These are phyloP conservation scores for Sitta carolinensis DNA, from an alignment of 2,797 vertebrate genomes.

Conservation along the genomic window DNA sequence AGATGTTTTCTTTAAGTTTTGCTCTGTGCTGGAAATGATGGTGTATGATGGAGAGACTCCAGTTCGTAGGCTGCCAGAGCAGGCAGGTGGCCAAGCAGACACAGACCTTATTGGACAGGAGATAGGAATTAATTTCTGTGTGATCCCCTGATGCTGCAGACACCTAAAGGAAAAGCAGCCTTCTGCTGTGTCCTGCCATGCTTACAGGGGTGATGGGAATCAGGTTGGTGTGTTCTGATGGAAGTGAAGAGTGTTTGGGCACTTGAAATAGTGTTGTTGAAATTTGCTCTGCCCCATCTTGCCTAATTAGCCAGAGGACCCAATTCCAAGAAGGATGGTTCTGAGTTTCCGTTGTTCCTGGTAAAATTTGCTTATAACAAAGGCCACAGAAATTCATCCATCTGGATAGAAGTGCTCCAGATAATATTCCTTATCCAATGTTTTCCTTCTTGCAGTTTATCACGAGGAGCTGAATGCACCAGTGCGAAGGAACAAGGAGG, in stretches of 20 bases:
- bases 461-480: conserved; percentile 92
- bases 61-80: not conserved
- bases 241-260: not conserved
- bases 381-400: not conserved
- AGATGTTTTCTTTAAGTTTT: not conserved
- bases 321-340: not conserved
- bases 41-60: not conserved
- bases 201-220: not conserved
- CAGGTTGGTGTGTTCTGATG: not conserved
- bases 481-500: conserved; percentile 89
- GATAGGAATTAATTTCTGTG: not conserved
- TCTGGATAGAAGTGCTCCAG: not conserved
- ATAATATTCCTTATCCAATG: not conserved
- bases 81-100: not conserved
- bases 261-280: not conserved
- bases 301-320: not conserved
- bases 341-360: not conserved
- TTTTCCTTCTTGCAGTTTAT: conserved; percentile 82
- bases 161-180: not conserved
- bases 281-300: not conserved
- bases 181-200: not conserved
- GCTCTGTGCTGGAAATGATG: not conserved
- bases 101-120: not conserved
- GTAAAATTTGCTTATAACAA: not conserved
- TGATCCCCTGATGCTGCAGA: not conserved